phyloP scores from a whole-genome alignment of 1,140 invertebrate species.

The Caenorhabditis brenneri region DNA sequence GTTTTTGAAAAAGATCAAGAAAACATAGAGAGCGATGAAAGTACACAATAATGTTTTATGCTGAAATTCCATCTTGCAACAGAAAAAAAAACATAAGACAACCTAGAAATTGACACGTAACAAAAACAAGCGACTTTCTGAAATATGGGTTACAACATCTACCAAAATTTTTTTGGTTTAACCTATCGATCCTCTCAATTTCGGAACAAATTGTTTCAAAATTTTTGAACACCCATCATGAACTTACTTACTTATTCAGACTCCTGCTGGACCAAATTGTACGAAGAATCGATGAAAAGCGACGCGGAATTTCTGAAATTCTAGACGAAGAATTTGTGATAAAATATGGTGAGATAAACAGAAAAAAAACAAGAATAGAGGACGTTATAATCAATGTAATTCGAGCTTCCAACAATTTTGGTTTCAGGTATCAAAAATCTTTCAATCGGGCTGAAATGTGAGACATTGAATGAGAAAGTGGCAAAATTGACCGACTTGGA shows the following conservation, averaged over 20 bases:
- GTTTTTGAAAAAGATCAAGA: too few relatives aligned
- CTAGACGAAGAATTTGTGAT: slow-evolving; percentile 46
- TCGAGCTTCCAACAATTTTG: neutral
- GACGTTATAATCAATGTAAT: neutral
- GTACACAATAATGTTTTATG: too few relatives aligned
- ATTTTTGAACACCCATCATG: too few relatives aligned
- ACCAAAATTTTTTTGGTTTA: too few relatives aligned
- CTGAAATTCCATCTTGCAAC: too few relatives aligned
- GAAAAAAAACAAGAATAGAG: neutral
- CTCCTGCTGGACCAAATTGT: slow-evolving; percentile 54
- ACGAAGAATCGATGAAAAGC: slow-evolving; percentile 40
- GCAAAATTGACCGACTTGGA: slow-evolving; percentile 26
- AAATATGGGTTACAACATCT: too few relatives aligned
- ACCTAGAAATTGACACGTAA: too few relatives aligned
- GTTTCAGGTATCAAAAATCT: slow-evolving; percentile 51
- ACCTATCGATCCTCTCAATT: too few relatives aligned
- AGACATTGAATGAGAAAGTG: slow-evolving; percentile 42
- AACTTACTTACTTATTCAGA: neutral
- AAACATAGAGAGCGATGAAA: too few relatives aligned
- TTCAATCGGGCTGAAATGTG: slow-evolving; percentile 47
- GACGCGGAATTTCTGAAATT: slow-evolving; percentile 45
- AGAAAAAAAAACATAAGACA: too few relatives aligned
- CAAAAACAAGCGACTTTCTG: too few relatives aligned
- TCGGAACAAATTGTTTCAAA: too few relatives aligned
- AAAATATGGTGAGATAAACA: slow-evolving; percentile 34